Evolutionary conservation across 2,113 vertebrate species (phyloP), one percentile per base, ranked within the genome.

Genomic region (Scartelaos histophorus): DNA sequence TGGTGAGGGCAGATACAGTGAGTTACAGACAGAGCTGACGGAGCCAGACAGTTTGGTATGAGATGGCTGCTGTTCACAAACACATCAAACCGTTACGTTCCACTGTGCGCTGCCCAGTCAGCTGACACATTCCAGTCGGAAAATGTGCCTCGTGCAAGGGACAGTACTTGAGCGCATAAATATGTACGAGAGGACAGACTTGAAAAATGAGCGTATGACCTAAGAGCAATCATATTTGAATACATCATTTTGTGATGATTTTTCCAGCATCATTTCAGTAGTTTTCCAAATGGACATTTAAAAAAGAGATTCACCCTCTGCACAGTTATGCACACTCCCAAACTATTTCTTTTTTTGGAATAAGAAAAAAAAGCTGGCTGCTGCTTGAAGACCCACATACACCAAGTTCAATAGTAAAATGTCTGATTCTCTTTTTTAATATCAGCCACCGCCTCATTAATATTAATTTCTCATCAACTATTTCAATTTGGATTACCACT

Each of bases 71-170:
- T 35, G 71, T 54, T 22, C 70, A 66, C 17, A 65, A 45, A 68
- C 21, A 64, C 76, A 82, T 86, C 70, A 65, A 71, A 73, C 78
- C 43, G 13, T 49, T 66, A 56, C 43, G 66, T 78, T 87, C 65
- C 71, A 66, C 71, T 78, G 70, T 58, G 53, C 62, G 67, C 61
- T 64, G 73, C 74, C 66, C 29, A 73, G 83, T 86, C 77, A 78
- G 54, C 69, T 86, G 80, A 85, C 74, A 76, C 81, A 84, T 81
- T 90, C 78, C 84, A 79, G 69, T 68, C 82, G 67, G 71, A 85
- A 68, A 54, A 21, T 56, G 61, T 66, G 46, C 46, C 35, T 71
- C 53, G 21, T 66, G 67, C 58, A 7, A 3, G 22, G 56, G 56
- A 24, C 57, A 34, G 22, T 62, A 35, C 12, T 38, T 64, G 6